These are phyloP conservation scores for Melangyna quadrimaculata DNA, from an alignment of 2,888 invertebrate species.

Conservation along the genomic window DNA sequence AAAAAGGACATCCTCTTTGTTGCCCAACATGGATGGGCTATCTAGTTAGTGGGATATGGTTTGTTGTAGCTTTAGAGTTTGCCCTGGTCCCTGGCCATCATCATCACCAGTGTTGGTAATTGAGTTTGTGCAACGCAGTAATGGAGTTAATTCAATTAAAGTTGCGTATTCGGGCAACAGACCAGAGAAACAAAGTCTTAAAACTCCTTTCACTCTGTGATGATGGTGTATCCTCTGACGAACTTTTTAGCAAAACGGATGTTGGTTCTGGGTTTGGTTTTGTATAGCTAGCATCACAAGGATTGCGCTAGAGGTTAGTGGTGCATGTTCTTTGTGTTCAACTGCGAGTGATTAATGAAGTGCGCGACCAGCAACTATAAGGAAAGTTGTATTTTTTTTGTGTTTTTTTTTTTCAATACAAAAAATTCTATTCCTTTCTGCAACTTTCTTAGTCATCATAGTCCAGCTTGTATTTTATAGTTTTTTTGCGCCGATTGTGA, in stretches of 20 bases:
- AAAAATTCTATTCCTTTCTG: constrained; percentile 1
- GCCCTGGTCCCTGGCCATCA: neutral
- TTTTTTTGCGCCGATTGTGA: constrained; percentile 8
- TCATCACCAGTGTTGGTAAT: constrained; percentile 36
- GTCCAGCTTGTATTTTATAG: constrained; percentile 10
- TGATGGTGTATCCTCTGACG: neutral
- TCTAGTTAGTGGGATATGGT: neutral
- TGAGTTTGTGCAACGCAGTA: constrained; percentile 59
- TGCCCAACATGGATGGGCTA: neutral
- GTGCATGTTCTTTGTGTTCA: constrained; percentile 51
- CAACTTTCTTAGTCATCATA: neutral
- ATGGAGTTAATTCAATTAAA: constrained; percentile 70
- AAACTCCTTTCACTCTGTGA: neutral
- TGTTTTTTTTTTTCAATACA: neutral
- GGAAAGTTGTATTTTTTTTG: constrained; percentile 10
- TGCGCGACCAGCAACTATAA: constrained; percentile 32
- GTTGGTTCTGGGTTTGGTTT: constrained; percentile 7
- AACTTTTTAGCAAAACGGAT: constrained; percentile 36
- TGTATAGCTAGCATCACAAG: neutral
- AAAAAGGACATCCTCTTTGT: constrained; percentile 23
- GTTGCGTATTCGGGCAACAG: constrained; percentile 61
- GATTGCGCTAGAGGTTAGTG: constrained; percentile 22
- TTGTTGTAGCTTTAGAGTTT: neutral
- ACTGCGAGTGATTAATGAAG: constrained; percentile 68
- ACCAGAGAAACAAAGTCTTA: constrained; percentile 19